Base-by-base conservation (phyloP, 2,888 invertebrate species). In the Ichneumoninae sp. region DNA sequence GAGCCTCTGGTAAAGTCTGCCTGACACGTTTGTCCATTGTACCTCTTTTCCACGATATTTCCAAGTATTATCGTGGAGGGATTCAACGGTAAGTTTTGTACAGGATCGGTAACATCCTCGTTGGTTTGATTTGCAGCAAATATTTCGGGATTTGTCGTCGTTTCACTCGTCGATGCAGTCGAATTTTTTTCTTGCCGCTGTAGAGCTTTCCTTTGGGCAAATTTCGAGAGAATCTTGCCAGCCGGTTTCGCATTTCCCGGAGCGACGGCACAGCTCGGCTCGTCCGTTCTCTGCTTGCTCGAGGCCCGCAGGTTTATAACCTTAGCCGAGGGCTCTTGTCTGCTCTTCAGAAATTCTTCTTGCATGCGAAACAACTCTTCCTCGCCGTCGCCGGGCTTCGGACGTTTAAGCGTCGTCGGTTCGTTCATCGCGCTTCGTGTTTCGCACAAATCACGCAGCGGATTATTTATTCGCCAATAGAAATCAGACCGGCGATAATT, bases 301-400 rank as follows among this genome's bases (percentile, higher is more conserved):
- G 74, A 73, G 33, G 71, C 50, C 2, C 87, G 88, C 19, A 88
- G 87, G 93, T 95, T 94, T 83, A 95, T 94, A 16, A 96, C 94
- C 90, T 95, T 95, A 0, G 96, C 97, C 0, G 97, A 95, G 2
- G 96, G 95, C 83, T 95, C 94, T 75, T 95, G 93, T 69, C 94
- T 94, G 36, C 95, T 94, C 87, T 95, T 95, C 83, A 96, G 92
- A 91, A 96, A 97, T 86, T 96, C 96, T 88, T 96, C 95, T 91
- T 97, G 97, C 95, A 97, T 95, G 81, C 95, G 95, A 26, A 97
- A 94, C 52, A 97, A 95, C 90, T 97, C 97, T 19, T 96, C 96
- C 89, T 97, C 97, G 60, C 95, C 95, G 91, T 97, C 97, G 5
- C 95, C 95, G 1, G 95, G 95, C 90, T 96, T 96, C 0, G 97